Evolutionary conservation across 2,888 invertebrate genomes (phyloP).

Genomic region (Lithosia quadra): DNA sequence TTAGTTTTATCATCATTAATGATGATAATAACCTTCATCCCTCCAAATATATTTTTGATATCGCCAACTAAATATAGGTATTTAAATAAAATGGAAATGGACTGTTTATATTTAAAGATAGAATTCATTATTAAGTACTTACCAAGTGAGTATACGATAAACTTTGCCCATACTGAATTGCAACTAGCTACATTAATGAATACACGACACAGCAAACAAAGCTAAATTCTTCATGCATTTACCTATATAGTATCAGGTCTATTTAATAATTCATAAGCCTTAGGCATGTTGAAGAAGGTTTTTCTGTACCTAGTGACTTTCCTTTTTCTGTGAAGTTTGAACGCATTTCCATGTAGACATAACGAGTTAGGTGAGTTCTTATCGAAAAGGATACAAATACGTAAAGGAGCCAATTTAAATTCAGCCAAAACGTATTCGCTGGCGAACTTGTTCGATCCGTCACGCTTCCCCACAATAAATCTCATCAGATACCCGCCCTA

Average conservation of each 20-base stretch:
- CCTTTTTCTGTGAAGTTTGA: conserved; percentile 41
- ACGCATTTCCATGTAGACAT: conserved; percentile 46
- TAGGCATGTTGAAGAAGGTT: conserved; percentile 17
- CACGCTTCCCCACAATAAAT: conserved; percentile 82
- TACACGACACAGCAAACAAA: conserved; percentile 29
- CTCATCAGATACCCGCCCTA: conserved; percentile 75
- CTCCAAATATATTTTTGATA: no score
- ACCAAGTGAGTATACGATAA: neutral
- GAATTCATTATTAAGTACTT: no score
- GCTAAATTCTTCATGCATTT: conserved; percentile 37
- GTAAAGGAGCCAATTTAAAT: conserved; percentile 75
- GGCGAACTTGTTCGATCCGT: conserved; percentile 79
- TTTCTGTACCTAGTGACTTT: conserved; percentile 32
- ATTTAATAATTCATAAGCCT: conserved; percentile 52
- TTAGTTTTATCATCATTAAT: no score
- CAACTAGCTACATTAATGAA: conserved; percentile 24
- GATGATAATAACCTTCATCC: no score
- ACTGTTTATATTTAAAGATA: neutral
- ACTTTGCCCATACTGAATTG: conserved; percentile 27
- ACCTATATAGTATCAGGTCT: conserved; percentile 28
- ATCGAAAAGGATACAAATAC: conserved; percentile 55
- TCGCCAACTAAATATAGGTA: no score
- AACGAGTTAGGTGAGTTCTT: conserved; percentile 46
- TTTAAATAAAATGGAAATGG: neutral
- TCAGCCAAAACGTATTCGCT: conserved; percentile 68